Evolutionary conservation across 2,113 vertebrate genomes (phyloP).

Genomic region (Aptenodytes forsteri): DNA sequence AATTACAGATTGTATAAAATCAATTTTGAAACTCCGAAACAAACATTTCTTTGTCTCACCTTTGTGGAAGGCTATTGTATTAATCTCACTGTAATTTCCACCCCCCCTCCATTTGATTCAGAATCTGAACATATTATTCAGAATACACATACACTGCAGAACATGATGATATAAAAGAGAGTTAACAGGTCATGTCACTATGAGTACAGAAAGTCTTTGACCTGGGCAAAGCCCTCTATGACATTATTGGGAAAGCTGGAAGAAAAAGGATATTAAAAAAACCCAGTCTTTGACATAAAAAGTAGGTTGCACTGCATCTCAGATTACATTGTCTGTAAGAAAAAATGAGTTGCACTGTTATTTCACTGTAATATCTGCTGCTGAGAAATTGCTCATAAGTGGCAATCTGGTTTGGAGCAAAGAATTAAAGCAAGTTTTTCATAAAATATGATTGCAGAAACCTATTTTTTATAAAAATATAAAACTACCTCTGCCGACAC

Average conservation of each 20-base stretch:
- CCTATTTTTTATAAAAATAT: neutral
- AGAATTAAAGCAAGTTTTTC: neutral
- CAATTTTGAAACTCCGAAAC: neutral
- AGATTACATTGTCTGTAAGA: neutral
- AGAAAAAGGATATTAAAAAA: neutral
- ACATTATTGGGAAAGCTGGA: neutral
- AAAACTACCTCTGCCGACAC: neutral
- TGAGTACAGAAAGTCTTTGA: neutral
- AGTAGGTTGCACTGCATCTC: neutral
- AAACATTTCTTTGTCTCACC: neutral
- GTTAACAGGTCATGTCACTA: neutral
- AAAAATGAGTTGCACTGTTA: neutral
- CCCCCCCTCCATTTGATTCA: neutral
- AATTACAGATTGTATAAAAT: neutral
- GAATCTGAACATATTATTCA: neutral
- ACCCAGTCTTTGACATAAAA: neutral
- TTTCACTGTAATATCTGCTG: conserved; percentile 5
- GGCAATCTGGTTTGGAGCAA: neutral
- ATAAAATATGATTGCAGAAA: neutral
- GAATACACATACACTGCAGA: neutral
- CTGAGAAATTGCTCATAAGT: neutral
- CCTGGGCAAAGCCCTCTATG: neutral
- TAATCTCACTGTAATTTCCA: neutral
- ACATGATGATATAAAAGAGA: neutral
- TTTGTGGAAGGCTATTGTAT: neutral